Base-by-base conservation (phyloP, 2,113 vertebrate genomes). In the Opisthocomus hoazin region DNA sequence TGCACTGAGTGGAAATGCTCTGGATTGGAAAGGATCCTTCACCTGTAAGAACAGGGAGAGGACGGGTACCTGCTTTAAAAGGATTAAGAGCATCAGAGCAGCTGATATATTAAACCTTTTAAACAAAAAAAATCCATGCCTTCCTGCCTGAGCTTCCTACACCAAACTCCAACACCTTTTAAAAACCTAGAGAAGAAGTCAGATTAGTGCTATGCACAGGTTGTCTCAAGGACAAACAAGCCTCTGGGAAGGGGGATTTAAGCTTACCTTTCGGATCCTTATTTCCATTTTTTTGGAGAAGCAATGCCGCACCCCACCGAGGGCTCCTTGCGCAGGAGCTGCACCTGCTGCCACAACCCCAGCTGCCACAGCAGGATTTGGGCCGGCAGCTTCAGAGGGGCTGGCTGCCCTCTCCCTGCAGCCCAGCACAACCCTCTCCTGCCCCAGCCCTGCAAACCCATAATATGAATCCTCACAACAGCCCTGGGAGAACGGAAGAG, bases 311-410 rank as follows among this genome's bases (percentile, higher is more conserved):
- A 66, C 5, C 17, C 34, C 1, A 0, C 18, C 0, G 0, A 74
- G 23, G 19, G 69, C 61, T 77, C 70, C 69, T 73, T 36, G 61
- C 18, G 4, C 68, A 73, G 95, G 95, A 98, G 97, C 96, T 98
- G 97, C 94, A 97, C 90, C 30, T 12, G 63, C 36, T 0, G 0
- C n/a, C n/a, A n/a, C n/a, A n/a, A n/a, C n/a, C n/a, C n/a, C n/a
- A n/a, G 32, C 45, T 39, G 37, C 14, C 2, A 1, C 4, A 61
- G 87, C 84, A 91, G 86, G 46, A 85, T 41, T 37, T 58, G 89
- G 64, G 56, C 61, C n/a, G 0, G 1, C 71, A 85, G 64, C 77
- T 93, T 51, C 60, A 22, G 43, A 37, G 18, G 46, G 56, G 30
- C 50, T 60, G 53, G 48, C 19, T 54, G 68, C n/a, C 63, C 32